Conservation (phyloP, 2,888 invertebrate species). For the Machimus rusticus region DNA sequence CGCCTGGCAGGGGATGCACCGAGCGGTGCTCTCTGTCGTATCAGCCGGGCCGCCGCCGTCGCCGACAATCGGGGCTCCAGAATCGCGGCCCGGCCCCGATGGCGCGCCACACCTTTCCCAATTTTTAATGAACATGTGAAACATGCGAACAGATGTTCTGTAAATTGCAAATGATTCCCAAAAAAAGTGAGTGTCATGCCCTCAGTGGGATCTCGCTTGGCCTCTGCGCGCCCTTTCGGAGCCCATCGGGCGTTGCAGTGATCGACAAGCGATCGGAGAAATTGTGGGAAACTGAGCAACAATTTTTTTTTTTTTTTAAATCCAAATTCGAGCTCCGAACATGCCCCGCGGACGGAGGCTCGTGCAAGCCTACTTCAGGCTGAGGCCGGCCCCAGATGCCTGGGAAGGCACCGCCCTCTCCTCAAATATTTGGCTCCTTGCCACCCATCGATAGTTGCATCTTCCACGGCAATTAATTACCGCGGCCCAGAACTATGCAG, state of each 20-base stretch:
- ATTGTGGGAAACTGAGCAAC: not conserved
- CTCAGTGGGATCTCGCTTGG: not conserved
- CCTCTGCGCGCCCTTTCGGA: not conserved
- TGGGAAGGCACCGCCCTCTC: not conserved
- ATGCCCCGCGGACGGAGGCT: not conserved
- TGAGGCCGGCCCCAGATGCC: not conserved
- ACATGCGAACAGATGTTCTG: slow-evolving; percentile 20
- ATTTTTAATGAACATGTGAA: slow-evolving; percentile 35
- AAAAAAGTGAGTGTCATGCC: slow-evolving; percentile 30
- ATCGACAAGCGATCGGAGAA: not conserved
- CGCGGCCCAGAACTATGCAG: not conserved
- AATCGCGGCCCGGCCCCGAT: not conserved
- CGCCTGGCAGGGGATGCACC: slow-evolving; percentile 31
- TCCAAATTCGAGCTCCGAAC: not conserved
- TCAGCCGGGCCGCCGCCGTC: not conserved
- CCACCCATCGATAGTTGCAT: not conserved
- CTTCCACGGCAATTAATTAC: not conserved
- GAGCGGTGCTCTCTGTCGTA: slow-evolving; percentile 7
- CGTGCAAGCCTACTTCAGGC: not conserved
- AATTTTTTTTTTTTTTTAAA: not conserved
- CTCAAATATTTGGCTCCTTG: not conserved
- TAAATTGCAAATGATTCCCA: slow-evolving; percentile 15
- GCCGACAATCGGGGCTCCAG: not conserved
- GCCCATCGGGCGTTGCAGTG: not conserved
- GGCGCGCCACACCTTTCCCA: slow-evolving; percentile 1